phyloP scores from a whole-genome alignment of 2,797 vertebrate species.

The Otolemur crassicaudatus region DNA sequence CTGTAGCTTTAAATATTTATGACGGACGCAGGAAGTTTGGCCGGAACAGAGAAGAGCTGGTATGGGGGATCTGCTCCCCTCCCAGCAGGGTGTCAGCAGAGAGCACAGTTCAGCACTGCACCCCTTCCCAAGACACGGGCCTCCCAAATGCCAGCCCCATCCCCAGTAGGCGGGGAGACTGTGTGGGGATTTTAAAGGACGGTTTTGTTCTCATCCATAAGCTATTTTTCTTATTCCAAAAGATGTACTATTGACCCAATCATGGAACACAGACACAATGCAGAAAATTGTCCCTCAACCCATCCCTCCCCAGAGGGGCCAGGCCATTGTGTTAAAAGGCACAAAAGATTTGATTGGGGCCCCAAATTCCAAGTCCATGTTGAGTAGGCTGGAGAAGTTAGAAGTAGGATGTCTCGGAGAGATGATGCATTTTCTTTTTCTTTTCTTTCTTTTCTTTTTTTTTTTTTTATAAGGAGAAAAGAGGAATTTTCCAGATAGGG shows the following conservation, averaged over 20 bases:
- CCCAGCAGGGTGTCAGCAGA: slow-evolving; percentile 60
- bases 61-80: slow-evolving; percentile 71
- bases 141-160: slow-evolving; percentile 55
- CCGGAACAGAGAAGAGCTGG: slow-evolving; percentile 73
- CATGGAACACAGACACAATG: slow-evolving; percentile 70
- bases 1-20: slow-evolving; percentile 87
- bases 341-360: slow-evolving; percentile 69
- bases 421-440: background rate
- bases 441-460: background rate
- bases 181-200: slow-evolving; percentile 48
- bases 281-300: slow-evolving; percentile 61
- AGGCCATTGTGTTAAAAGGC: slow-evolving; percentile 58
- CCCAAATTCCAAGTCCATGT: slow-evolving; percentile 69
- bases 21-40: slow-evolving; percentile 81
- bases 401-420: slow-evolving; percentile 50
- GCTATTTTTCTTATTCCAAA: slow-evolving; percentile 58
- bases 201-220: slow-evolving; percentile 66
- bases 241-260: slow-evolving; percentile 69
- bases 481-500: slow-evolving; percentile 8
- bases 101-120: background rate
- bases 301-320: background rate
- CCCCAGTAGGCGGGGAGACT: background rate
- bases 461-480: background rate
- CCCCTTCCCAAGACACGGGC: background rate
- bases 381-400: slow-evolving; percentile 69